Conservation (phyloP, 2,888 invertebrate species). For the Epirrhoe tristata region DNA sequence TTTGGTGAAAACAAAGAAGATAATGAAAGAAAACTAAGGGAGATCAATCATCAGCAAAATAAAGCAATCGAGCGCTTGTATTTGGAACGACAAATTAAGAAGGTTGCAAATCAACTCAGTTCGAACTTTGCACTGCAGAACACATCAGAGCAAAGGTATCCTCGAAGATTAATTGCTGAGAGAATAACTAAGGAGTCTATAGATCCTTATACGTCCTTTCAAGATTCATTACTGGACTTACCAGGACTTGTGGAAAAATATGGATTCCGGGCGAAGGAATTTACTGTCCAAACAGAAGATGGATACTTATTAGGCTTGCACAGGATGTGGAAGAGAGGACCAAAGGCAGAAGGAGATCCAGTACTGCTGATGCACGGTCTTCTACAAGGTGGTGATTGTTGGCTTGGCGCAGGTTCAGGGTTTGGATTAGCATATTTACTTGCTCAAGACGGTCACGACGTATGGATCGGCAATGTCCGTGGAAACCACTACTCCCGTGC, state of each 20-base stretch:
- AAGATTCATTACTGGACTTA: slow-evolving; percentile 29
- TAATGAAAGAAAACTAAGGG: neutral
- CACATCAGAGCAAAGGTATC: neutral
- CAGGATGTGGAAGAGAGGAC: slow-evolving; percentile 51
- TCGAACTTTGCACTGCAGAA: neutral
- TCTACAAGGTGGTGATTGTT: slow-evolving; percentile 62
- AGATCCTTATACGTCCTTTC: neutral
- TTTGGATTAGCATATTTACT: slow-evolving; percentile 52
- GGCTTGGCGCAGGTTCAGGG: slow-evolving; percentile 64
- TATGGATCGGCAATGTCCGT: slow-evolving; percentile 48
- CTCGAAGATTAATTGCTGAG: neutral
- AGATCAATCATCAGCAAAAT: neutral
- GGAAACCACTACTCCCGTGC: slow-evolving; percentile 69
- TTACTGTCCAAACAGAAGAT: slow-evolving; percentile 63
- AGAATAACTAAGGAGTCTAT: neutral
- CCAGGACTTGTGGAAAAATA: slow-evolving; percentile 36
- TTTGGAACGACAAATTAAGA: neutral
- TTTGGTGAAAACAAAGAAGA: neutral
- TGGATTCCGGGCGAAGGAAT: slow-evolving; percentile 62
- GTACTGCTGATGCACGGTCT: slow-evolving; percentile 72
- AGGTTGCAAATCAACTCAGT: neutral
- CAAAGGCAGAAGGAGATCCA: slow-evolving; percentile 48
- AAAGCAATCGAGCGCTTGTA: neutral
- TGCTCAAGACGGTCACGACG: slow-evolving; percentile 47
- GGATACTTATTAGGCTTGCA: slow-evolving; percentile 66